Percentiles rank a stretch among this genome's conserved stretches.
These are phyloP conservation scores for Heteractis magnifica DNA, from an alignment of 92 coral and sea anemone genomes.

Conservation along the genomic window DNA sequence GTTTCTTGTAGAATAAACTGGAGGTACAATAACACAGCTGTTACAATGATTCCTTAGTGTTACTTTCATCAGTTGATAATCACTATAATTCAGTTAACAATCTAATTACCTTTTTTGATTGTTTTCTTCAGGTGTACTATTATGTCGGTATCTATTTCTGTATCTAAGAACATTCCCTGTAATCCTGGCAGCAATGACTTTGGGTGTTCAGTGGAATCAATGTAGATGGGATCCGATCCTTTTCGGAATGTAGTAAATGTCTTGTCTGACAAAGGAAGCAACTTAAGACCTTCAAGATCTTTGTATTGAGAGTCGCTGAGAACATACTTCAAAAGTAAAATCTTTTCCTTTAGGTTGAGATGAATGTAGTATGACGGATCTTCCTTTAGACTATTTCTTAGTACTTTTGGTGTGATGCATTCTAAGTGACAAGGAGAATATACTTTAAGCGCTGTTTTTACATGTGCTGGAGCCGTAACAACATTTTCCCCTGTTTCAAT, in stretches of 20 bases:
- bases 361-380: conserved; percentile 18
- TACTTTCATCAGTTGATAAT: neutral
- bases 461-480: no score
- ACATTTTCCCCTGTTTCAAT: no score
- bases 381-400: conserved; percentile 48
- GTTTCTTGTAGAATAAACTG: no score
- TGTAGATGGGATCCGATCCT: conserved; percentile 36
- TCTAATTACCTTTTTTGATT: conserved; percentile 39
- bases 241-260: conserved; percentile 38
- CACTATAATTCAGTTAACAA: neutral
- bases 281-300: conserved; percentile 58
- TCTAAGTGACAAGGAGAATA: neutral
- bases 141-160: conserved; percentile 34
- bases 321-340: conserved; percentile 58
- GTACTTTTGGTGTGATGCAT: conserved; percentile 53
- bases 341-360: conserved; percentile 37
- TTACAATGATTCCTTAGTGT: neutral
- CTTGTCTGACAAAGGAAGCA: conserved; percentile 67
- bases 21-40: no score
- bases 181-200: conserved; percentile 71
- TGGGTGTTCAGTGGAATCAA: conserved; percentile 58
- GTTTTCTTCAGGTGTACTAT: conserved; percentile 26
- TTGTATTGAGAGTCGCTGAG: conserved; percentile 47
- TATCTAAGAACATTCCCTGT: conserved; percentile 48
- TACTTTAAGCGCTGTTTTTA: conserved; percentile 13